phyloP scores from a whole-genome alignment of 2,113 vertebrate species.

The Oceanites oceanicus region DNA sequence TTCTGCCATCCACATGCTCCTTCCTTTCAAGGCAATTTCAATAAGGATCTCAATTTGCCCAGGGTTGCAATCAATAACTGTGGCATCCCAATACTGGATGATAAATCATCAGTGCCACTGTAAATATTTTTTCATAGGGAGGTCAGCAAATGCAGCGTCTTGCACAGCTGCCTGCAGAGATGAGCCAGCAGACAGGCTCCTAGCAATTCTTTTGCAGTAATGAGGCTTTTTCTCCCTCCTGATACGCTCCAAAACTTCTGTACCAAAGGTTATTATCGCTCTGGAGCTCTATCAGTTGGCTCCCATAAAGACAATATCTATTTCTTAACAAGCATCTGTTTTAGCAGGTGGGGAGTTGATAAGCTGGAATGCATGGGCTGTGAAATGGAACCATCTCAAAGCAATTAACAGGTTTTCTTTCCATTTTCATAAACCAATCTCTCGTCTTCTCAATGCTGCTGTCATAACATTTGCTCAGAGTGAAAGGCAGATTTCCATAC shows the following conservation, averaged over 20 bases:
- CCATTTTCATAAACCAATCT: background rate
- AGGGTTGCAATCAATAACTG: slow-evolving; percentile 14
- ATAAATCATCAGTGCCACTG: slow-evolving; percentile 12
- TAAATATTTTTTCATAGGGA: slow-evolving; percentile 12
- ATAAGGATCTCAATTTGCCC: background rate
- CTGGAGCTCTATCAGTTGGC: slow-evolving; percentile 9
- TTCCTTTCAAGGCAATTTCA: background rate
- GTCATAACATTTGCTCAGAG: slow-evolving; percentile 57
- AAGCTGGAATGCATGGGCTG: slow-evolving; percentile 4
- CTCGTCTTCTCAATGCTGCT: slow-evolving; percentile 4
- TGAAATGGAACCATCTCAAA: slow-evolving; percentile 37
- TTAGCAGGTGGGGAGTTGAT: slow-evolving; percentile 47
- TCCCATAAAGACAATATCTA: slow-evolving; percentile 19
- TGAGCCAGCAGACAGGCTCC: background rate
- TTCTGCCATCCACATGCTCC: background rate
- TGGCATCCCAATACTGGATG: background rate
- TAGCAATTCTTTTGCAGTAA: slow-evolving; percentile 12
- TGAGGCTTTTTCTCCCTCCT: background rate
- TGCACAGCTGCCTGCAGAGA: slow-evolving; percentile 1
- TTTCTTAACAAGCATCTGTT: slow-evolving; percentile 50
- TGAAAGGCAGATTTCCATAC: slow-evolving; percentile 43
- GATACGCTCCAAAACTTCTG: slow-evolving; percentile 27
- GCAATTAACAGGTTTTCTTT: background rate
- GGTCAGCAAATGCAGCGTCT: background rate
- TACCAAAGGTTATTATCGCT: slow-evolving; percentile 14